A percentile compares a stretch with the other conserved stretches of the same genome.
phyloP scores from a whole-genome alignment of 2,113 vertebrate genomes.

The Labeo rohita region DNA sequence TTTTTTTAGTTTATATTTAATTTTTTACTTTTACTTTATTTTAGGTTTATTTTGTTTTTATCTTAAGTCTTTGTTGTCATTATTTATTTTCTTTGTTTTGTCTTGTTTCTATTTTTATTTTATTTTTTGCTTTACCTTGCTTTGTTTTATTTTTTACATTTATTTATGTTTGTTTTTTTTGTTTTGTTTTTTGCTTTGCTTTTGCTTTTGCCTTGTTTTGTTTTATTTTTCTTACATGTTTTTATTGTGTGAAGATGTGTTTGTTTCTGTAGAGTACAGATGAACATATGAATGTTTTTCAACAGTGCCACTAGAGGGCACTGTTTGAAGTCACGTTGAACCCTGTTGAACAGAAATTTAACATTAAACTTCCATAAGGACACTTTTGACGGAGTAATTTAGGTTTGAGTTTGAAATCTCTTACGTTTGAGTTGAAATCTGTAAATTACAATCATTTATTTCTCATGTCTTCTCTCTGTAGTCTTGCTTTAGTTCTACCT shows the following conservation, averaged over 20 bases:
- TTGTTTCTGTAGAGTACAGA: not conserved
- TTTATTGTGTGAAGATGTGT: not conserved
- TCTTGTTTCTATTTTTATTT: too few relatives aligned
- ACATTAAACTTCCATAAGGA: not conserved
- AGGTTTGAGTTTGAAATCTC: not conserved
- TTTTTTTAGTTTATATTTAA: not conserved
- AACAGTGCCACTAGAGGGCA: slow-evolving; percentile 6
- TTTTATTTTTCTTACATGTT: not conserved
- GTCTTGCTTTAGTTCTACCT: slow-evolving; percentile 75
- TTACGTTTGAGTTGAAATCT: not conserved
- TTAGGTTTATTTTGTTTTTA: too few relatives aligned
- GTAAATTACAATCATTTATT: slow-evolving; percentile 9
- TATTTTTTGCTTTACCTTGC: too few relatives aligned
- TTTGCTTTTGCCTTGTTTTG: not conserved
- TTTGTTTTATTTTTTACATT: too few relatives aligned
- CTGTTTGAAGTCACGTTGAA: not conserved
- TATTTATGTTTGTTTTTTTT: too few relatives aligned
- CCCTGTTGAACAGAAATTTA: not conserved
- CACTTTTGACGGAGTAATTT: not conserved
- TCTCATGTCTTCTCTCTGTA: slow-evolving; percentile 49
- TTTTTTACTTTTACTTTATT: not conserved
- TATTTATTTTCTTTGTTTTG: too few relatives aligned
- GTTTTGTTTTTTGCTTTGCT: too few relatives aligned
- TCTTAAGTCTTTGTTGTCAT: too few relatives aligned
- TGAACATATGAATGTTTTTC: not conserved